These are phyloP conservation scores for Cheilosia vernalis DNA, from an alignment of 2,888 invertebrate species.

Conservation along the genomic window DNA sequence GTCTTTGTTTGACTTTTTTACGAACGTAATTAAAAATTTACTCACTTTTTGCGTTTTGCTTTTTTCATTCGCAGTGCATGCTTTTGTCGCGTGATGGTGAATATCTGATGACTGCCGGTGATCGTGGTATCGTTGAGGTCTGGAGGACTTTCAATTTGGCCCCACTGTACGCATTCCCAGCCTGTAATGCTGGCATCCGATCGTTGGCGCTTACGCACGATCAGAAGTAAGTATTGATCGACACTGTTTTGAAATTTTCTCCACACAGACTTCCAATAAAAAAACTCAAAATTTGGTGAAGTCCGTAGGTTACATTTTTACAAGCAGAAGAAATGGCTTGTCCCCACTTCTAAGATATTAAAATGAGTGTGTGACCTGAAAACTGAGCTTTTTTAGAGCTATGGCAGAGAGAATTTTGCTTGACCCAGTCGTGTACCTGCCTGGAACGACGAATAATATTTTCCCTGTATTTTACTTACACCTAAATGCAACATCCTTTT, in stretches of 20 bases:
- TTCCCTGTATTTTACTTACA: background rate
- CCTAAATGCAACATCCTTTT: background rate
- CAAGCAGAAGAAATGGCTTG: no score
- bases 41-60: constrained; percentile 4
- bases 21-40: background rate
- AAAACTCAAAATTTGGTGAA: no score
- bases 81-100: constrained; percentile 98
- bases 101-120: constrained; percentile 98
- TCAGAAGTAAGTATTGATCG: constrained; percentile 92
- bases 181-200: constrained; percentile 96
- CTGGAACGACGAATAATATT: background rate
- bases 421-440: no score
- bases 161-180: constrained; percentile 98
- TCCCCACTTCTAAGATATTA: no score
- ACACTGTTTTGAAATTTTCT: no score
- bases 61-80: constrained; percentile 87
- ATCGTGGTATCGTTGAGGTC: constrained; percentile 98
- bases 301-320: no score
- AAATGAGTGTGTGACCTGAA: no score
- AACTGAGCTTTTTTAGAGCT: no score
- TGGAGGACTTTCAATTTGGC: constrained; percentile 99
- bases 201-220: constrained; percentile 98
- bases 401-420: no score
- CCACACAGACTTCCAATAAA: no score
- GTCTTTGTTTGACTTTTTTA: background rate